These are phyloP conservation scores for Oeneis ivallda DNA, from an alignment of 2,888 invertebrate genomes.

Conservation along the genomic window DNA sequence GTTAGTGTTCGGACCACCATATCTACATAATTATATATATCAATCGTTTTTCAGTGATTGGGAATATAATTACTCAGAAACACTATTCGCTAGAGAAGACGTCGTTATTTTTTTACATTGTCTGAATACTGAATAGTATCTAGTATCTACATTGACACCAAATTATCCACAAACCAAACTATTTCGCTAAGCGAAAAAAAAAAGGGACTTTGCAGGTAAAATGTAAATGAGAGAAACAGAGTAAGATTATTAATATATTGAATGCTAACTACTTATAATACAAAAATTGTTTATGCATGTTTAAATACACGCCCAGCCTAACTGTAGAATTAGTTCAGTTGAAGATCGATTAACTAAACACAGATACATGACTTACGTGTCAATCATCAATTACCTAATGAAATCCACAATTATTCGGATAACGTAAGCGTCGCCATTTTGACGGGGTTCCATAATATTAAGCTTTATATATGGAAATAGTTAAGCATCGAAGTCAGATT, in stretches of 20 bases:
- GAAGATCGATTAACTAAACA: background rate
- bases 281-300: conserved; percentile 71
- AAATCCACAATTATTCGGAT: too few relatives aligned
- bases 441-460: too few relatives aligned
- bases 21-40: too few relatives aligned
- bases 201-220: conserved; percentile 40
- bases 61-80: background rate
- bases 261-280: conserved; percentile 77
- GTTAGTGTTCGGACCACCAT: too few relatives aligned
- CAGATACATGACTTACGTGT: too few relatives aligned
- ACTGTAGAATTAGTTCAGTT: background rate
- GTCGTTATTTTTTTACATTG: background rate
- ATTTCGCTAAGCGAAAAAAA: conserved; percentile 22
- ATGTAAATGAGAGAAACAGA: conserved; percentile 38
- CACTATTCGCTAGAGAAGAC: background rate
- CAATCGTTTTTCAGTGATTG: background rate
- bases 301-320: conserved; percentile 48
- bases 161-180: conserved; percentile 1
- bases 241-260: conserved; percentile 51
- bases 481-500: too few relatives aligned
- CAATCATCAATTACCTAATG: too few relatives aligned
- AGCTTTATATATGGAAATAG: too few relatives aligned
- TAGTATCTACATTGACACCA: background rate
- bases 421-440: too few relatives aligned
- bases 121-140: background rate